Percentiles rank a stretch among this genome's conserved stretches.
phyloP scores from a whole-genome alignment of 37 sponge, comb jelly and placozoan species.

The Aplysina aerophoba region DNA sequence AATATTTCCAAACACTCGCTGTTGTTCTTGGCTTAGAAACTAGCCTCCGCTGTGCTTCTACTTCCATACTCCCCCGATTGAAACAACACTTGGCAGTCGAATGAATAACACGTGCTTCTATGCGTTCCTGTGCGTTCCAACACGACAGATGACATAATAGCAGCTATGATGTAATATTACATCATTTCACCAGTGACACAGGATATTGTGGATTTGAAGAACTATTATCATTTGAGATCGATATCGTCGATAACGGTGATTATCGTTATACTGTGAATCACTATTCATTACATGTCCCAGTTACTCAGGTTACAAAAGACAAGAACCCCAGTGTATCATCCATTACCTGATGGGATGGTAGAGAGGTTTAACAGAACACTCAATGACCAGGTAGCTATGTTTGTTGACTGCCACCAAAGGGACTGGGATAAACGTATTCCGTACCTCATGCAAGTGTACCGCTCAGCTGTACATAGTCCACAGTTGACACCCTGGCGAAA shows the following conservation, averaged over 20 bases:
- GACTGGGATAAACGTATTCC: conserved; percentile 37
- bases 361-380: conserved; percentile 43
- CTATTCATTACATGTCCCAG: conserved; percentile 21
- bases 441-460: conserved; percentile 34
- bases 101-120: too few species aligned
- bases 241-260: too few species aligned
- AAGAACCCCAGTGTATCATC: conserved; percentile 29
- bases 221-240: too few species aligned
- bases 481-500: conserved; percentile 9
- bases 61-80: too few species aligned
- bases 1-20: conserved; percentile 13
- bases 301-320: conserved; percentile 25
- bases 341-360: conserved; percentile 47
- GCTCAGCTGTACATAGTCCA: conserved; percentile 29
- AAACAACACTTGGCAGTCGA: too few species aligned
- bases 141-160: too few species aligned
- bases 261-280: too few species aligned
- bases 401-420: conserved; percentile 23
- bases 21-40: conserved; percentile 17
- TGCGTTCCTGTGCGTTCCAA: too few species aligned
- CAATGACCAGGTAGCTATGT: conserved; percentile 12
- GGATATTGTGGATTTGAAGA: too few species aligned
- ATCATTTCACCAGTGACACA: background rate
- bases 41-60: background rate
- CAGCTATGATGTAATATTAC: background rate